Conservation (phyloP, 2,888 invertebrate species). For the Meteorus colon region DNA sequence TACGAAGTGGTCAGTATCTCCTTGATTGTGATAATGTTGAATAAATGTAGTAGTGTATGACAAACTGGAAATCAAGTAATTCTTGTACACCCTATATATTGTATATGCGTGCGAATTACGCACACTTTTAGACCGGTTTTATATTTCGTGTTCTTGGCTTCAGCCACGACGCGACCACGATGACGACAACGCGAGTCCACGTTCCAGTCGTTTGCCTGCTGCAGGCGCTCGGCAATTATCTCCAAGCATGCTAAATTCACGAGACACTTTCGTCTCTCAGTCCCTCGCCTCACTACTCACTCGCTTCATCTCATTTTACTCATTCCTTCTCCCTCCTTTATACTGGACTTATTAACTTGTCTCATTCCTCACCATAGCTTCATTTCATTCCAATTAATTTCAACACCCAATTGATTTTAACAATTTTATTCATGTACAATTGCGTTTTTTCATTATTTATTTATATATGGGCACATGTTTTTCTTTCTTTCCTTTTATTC, state of each 20-base stretch:
- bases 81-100: conserved; percentile 20
- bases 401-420: conserved; percentile 5
- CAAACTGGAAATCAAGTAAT: neutral
- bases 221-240: conserved; percentile 33
- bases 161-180: conserved; percentile 18
- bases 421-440: conserved; percentile 5
- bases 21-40: too few species aligned
- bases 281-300: neutral
- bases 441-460: neutral
- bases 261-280: conserved; percentile 27
- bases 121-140: conserved; percentile 36
- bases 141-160: conserved; percentile 32
- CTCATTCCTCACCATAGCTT: neutral
- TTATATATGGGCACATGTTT: neutral
- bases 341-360: neutral
- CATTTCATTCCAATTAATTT: conserved; percentile 13
- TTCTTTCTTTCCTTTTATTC: conserved; percentile 2
- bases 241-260: conserved; percentile 36
- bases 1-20: too few species aligned
- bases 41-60: too few species aligned
- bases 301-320: conserved; percentile 13
- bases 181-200: conserved; percentile 8
- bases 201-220: conserved; percentile 24
- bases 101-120: conserved; percentile 36
- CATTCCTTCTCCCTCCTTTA: neutral